Evolutionary conservation across 2,888 invertebrate genomes (phyloP), one percentile per base, ranked within the genome.

Genomic region (Heliconius erato): DNA sequence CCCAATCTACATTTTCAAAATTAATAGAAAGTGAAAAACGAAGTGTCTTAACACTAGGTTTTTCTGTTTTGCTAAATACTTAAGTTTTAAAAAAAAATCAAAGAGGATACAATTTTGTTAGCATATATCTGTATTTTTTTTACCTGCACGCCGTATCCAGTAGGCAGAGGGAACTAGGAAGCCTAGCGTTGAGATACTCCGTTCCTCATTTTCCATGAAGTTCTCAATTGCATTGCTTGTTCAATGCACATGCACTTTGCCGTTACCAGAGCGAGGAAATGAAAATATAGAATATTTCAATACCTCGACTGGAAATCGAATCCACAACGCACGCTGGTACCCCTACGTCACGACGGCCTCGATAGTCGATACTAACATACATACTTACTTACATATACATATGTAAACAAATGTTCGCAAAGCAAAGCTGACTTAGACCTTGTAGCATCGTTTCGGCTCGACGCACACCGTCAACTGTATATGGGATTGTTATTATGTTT

Each of bases 401-500:
- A 28, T 76, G 32, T 35, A 32, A 23, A 26, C 26, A 68, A 44
- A 67, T 26, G 49, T 49, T 68, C n/a, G 40, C 65, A 65, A 74
- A 49, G 72, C 74, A 79, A 28, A 83, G 76, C 67, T 71, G 79
- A 72, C 82, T 77, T 78, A 84, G 83, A 82, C 84, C 84, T 84
- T 84, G 84, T 79, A n/a, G 14, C 44, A n/a, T 71, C 85, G 88
- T 87, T 82, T 81, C 86, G 86, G 74, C 71, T 87, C 83, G 88
- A 79, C 85, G 86, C 87, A 83, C 88, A 82, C 78, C 85, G 86
- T 26, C 85, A 84, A 76, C 44, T 82, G 80, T 72, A 80, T 72
- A 85, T 86, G 85, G 81, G 59, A 71, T 28, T 65, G 65, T 19
- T 65, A 74, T 74, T 26, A 19, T 71, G 63, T 71, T 44, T 19